Base-by-base conservation (phyloP, 2,888 invertebrate species). In the Lymantria monacha region DNA sequence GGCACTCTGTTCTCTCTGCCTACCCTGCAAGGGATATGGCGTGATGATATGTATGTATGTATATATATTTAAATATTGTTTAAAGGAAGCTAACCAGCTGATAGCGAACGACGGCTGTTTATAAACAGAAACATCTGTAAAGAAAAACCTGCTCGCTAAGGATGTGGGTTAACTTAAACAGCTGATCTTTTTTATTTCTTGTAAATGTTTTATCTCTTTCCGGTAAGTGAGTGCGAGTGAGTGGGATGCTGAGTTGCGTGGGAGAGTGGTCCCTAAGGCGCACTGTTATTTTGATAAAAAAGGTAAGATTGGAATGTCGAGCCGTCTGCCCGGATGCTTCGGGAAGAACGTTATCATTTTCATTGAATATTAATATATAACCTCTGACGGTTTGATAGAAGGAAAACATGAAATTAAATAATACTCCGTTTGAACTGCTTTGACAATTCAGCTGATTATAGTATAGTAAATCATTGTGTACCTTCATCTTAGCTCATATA, bases 221-320 rank as follows among this genome's bases (percentile, higher is more conserved):
- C 42, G 8, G 5, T 36, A 9, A 12, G 7, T 0, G 11, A 8
- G 44, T 31, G 13, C 33, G 51, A 48, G 30, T 0, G 48, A 9
- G 51, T 48, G 9, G 13, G 14, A 22, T 30, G 42, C n/a, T 33
- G 44, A 48, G 44, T 9, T 44, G 48, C 44, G 51, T 52, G 48
- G 51, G 49, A 46, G 43, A 22, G 42, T 37, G 42, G 14, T 43
- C 31, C 50, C 46, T 37, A 7, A 36, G 30, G 36, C n/a, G 9
- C 46, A 63, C 61, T 43, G 64, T 57, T 67, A 67, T 50, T 59
- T 55, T 47, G 41, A 57, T 61, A 67, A 67, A 67, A 41, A 41
- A 65, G 49, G 30, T 12, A 44, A 48, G 48, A 14, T 41, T 38
- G 54, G 68, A 63, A 66, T 62, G 54, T 45, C 22, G 22, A 31